Evolutionary conservation across 37 sponge, comb jelly and placozoan species (phyloP), one percentile per base, ranked within the genome.

Genomic region (Eunapius fragilis): DNA sequence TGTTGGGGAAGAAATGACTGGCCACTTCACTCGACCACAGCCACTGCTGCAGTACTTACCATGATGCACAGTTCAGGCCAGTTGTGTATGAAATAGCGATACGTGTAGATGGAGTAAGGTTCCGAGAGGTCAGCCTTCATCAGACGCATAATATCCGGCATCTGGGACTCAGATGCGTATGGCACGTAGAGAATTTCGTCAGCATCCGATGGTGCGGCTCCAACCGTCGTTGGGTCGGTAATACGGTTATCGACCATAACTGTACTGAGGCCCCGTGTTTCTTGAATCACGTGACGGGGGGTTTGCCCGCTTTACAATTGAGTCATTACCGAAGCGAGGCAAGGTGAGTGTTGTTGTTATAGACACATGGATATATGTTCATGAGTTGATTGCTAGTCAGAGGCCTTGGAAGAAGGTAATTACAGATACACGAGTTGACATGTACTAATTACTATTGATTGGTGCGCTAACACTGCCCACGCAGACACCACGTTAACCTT

Each of bases 61-160:
- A 97, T 38, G 25, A 94, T 79, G 31, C 94, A 93, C n/a, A 98
- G 90, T 27, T 88, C 76, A 0, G 99, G 99, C 99, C 99, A 98
- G 80, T 96, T 93, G 81, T 97, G 96, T 26, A 98, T 96, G 86
- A 98, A 98, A 85, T 98, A 98, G 22, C 99, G 87, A 71, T 96
- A 98, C 0, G 99, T 98, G 85, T 98, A 98, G 14, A 98, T 92
- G 28, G 99, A 98, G 91, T 98, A 98, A 0, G 99, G 99, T 70
- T 98, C 99, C 0, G 97, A 97, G 2, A 98, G 87, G 27, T 97
- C 92, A 6, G 92, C 93, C 76, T 93, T 92, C 91, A 98, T 98
- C 80, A 98, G 87, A 25, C 81, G 48, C 79, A 96, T 96, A 25
- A 98, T 97, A 32, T 89, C 89, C 0, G 94, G 89, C 89, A 98